These are phyloP conservation scores for Drosophila gaucha DNA, from an alignment of 2,888 invertebrate species.

Conservation along the genomic window DNA sequence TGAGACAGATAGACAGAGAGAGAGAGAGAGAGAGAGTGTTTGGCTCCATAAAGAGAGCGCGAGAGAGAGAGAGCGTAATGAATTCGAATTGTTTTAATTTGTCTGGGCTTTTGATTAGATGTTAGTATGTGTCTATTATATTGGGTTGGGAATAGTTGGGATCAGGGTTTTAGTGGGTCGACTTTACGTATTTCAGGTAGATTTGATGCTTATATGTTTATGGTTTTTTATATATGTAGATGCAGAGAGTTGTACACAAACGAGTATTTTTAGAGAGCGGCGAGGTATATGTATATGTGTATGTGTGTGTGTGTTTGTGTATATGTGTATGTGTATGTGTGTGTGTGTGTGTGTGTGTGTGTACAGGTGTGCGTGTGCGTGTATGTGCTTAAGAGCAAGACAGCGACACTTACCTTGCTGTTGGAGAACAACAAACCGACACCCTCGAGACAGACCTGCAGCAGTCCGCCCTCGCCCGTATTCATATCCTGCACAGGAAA, in stretches of 20 bases:
- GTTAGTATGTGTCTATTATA: constrained; percentile 30
- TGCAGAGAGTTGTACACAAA: constrained; percentile 63
- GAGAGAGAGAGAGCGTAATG: constrained; percentile 2
- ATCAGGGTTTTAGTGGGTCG: constrained; percentile 13
- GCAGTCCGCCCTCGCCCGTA: constrained; percentile 97
- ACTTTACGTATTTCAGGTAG: constrained; percentile 27
- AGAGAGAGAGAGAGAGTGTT: constrained; percentile 4
- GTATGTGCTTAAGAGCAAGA: constrained; percentile 6
- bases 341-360: constrained; percentile 6
- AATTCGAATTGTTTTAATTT: constrained; percentile 19
- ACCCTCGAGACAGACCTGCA: constrained; percentile 99
- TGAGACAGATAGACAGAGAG: background rate
- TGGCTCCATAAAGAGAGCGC: background rate
- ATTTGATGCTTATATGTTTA: constrained; percentile 55
- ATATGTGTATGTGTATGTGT: constrained; percentile 15
- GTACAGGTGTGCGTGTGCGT: constrained; percentile 23
- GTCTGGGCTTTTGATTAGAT: constrained; percentile 34
- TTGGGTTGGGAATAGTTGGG: constrained; percentile 2
- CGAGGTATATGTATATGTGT: constrained; percentile 38
- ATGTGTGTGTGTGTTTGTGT: constrained; percentile 2
- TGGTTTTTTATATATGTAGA: constrained; percentile 55
- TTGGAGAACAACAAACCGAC: constrained; percentile 99
- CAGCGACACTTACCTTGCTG: constrained; percentile 94
- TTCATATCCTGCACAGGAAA: constrained; percentile 99
- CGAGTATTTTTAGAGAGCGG: constrained; percentile 62